Base-by-base conservation (phyloP, 1,140 invertebrate species). In the Hyles vespertilio region DNA sequence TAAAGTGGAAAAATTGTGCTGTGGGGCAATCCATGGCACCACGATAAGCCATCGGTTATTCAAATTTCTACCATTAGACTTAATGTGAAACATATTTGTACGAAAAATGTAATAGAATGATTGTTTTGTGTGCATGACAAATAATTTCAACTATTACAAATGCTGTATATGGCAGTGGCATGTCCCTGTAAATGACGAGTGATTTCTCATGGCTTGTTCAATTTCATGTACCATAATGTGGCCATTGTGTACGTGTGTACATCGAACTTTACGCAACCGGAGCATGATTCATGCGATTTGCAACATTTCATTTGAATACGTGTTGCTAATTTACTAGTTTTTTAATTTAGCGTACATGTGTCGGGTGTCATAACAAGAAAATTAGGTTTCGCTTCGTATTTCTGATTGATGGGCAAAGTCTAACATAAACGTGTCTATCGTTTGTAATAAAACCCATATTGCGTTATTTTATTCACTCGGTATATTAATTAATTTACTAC, bases 211-310 rank as follows among this genome's bases (percentile, higher is more conserved):
- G 8, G 36, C 8, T 40, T 40, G 36, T 40, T 40, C 36, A 40
- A 5, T 40, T 40, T 5, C 36, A 40, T 40, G 36, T 40, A 8
- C 36, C 8, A 5, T 40, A 40, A 40, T 51, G 48, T 54, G 11
- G 49, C 53, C 56, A 59, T 67, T 62, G 51, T 59, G 56, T n/a
- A 54, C 22, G 43, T 11, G 7, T 46, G 48, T 53, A 45, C 32
- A 4, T 33, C 47, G 55, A 56, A 58, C 32, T 67, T 66, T 66
- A 66, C 66, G 63, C 48, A 70, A 70, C 47, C 53, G 32, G 22
- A 63, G 55, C 58, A 66, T 72, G 70, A 72, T 51, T 72, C 67
- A 72, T 51, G 45, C 49, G 22, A 51, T 57, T 63, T 65, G 55
- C 60, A 50, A 61, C 56, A 65, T 60, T 57, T 58, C 49, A 56